Evolutionary conservation across 2,113 vertebrate species (phyloP).

Genomic region (Seriola rivoliana): DNA sequence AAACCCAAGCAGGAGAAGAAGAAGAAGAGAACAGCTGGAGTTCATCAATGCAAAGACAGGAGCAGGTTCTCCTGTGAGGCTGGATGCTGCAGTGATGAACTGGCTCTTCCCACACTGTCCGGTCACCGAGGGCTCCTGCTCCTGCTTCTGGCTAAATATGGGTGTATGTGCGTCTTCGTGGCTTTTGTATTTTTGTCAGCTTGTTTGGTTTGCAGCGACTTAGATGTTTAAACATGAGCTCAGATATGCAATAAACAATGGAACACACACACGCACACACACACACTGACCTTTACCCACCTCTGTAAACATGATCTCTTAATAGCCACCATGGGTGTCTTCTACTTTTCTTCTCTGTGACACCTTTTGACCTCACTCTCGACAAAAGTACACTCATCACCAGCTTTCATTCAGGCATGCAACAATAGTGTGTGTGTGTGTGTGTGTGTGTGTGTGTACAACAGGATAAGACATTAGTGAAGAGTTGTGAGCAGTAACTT

Average conservation of each 20-base stretch:
- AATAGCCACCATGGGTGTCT: not conserved
- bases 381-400: conserved; percentile 12
- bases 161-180: not conserved
- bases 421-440: not conserved
- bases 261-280: not conserved
- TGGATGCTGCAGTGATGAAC: conserved; percentile 52
- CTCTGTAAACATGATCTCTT: conserved; percentile 17
- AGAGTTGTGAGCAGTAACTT: no score
- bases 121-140: not conserved
- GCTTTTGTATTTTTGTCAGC: not conserved
- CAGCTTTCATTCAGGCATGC: not conserved
- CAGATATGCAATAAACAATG: not conserved
- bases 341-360: conserved; percentile 18
- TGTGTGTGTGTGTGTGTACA: not conserved
- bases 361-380: conserved; percentile 9
- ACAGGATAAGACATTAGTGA: not conserved
- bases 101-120: conserved; percentile 32
- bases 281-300: conserved; percentile 25
- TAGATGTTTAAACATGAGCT: conserved; percentile 12
- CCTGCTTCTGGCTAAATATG: conserved; percentile 27
- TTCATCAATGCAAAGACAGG: conserved; percentile 6
- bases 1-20: no score
- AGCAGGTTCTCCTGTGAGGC: conserved; percentile 9
- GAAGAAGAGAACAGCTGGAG: not conserved
- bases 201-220: not conserved